Percentiles rank a stretch among this genome's conserved stretches.
These are phyloP conservation scores for Eupithecia subfuscata DNA, from an alignment of 2,888 invertebrate species.

Conservation along the genomic window DNA sequence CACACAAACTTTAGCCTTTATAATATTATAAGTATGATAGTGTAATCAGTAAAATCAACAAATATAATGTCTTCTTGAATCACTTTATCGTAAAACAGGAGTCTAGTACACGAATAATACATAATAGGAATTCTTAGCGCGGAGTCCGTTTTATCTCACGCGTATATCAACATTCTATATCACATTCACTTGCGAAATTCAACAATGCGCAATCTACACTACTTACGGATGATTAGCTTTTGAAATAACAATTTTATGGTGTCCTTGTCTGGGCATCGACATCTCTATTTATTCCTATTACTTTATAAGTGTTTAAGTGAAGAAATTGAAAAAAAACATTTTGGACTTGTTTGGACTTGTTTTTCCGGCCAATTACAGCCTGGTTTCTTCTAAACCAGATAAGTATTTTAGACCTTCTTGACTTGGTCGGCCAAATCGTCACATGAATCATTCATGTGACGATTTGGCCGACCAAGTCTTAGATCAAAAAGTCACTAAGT, in stretches of 20 bases:
- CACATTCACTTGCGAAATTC: conserved; percentile 44
- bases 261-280: conserved; percentile 5
- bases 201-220: conserved; percentile 29
- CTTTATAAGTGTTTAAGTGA: background rate
- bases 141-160: background rate
- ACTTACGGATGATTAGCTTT: conserved; percentile 38
- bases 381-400: too few species aligned
- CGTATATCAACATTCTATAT: conserved; percentile 35
- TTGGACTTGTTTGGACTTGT: background rate
- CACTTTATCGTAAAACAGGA: background rate
- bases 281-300: background rate
- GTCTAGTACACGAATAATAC: background rate
- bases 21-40: too few species aligned
- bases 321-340: background rate
- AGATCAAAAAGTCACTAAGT: too few species aligned
- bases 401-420: too few species aligned
- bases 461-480: too few species aligned
- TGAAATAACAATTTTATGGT: conserved; percentile 30
- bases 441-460: too few species aligned
- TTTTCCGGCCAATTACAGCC: background rate
- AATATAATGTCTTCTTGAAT: too few species aligned
- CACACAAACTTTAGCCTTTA: too few species aligned
- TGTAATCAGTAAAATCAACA: too few species aligned
- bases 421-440: too few species aligned
- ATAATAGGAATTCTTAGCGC: background rate